Evolutionary conservation across 2,888 invertebrate genomes (phyloP).

Genomic region (Anodontia alba): DNA sequence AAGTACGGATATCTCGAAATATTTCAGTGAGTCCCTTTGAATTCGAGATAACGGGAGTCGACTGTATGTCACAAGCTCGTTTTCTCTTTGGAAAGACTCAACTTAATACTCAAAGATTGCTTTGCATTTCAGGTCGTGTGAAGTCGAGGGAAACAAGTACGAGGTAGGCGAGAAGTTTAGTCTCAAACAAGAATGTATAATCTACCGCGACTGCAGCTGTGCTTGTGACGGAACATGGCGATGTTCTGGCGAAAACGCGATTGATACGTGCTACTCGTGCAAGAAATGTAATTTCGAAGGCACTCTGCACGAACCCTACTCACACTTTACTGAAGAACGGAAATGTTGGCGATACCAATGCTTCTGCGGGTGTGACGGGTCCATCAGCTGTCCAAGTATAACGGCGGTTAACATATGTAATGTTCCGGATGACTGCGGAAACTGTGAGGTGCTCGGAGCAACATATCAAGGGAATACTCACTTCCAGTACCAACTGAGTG

Average conservation of each 20-base stretch:
- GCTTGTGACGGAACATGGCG: constrained; percentile 66
- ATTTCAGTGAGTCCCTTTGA: too few relatives aligned
- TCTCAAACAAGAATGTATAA: constrained; percentile 61
- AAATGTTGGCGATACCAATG: constrained; percentile 67
- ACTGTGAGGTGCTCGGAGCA: constrained; percentile 66
- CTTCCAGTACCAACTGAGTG: constrained; percentile 61
- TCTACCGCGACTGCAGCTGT: constrained; percentile 61
- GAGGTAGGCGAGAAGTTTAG: constrained; percentile 64
- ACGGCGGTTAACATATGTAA: constrained; percentile 49
- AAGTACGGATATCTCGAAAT: too few relatives aligned
- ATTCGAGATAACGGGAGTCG: too few relatives aligned
- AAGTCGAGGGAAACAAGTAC: constrained; percentile 44
- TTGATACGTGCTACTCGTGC: constrained; percentile 67
- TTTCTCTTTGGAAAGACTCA: too few relatives aligned
- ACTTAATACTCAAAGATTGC: too few relatives aligned
- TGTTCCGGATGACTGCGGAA: constrained; percentile 55
- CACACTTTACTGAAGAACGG: constrained; percentile 55
- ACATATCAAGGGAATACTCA: constrained; percentile 62
- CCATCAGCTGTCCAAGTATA: constrained; percentile 66
- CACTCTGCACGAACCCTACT: constrained; percentile 56
- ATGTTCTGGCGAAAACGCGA: constrained; percentile 54
- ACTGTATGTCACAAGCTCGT: too few relatives aligned
- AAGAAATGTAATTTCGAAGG: constrained; percentile 69
- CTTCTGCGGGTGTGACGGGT: constrained; percentile 78
- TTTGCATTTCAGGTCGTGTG: constrained; percentile 32